Percentiles rank a stretch among this genome's conserved stretches.
Evolutionary conservation across 2,888 invertebrate genomes (phyloP).

Genomic region (Coenonympha arcania): DNA sequence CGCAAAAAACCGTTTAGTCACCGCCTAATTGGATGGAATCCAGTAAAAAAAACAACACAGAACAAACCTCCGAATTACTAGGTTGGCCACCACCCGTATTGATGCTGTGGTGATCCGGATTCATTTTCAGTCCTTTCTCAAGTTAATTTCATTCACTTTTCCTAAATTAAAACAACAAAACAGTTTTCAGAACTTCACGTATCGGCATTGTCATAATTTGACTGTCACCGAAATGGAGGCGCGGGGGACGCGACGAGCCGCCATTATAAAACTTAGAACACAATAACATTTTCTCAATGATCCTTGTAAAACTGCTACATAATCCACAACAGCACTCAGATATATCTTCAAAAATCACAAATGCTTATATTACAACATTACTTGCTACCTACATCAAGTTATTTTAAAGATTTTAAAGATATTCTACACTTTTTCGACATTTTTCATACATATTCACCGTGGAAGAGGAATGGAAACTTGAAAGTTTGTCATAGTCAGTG

Average conservation of each 20-base stretch:
- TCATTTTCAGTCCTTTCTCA: slow-evolving; percentile 58
- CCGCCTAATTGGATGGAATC: slow-evolving; percentile 14
- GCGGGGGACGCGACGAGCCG: slow-evolving; percentile 80
- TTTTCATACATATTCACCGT: slow-evolving; percentile 41
- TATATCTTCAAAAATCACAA: slow-evolving; percentile 6
- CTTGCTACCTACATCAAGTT: neutral
- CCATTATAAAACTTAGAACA: slow-evolving; percentile 75
- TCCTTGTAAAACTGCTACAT: slow-evolving; percentile 29
- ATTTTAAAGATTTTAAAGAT: slow-evolving; percentile 21
- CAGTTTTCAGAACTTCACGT: slow-evolving; percentile 61
- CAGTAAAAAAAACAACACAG: slow-evolving; percentile 34
- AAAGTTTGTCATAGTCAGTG: slow-evolving; percentile 56
- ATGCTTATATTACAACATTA: slow-evolving; percentile 9
- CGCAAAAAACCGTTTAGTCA: slow-evolving; percentile 29
- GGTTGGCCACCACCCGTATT: slow-evolving; percentile 76
- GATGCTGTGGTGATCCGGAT: slow-evolving; percentile 70
- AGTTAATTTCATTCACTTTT: slow-evolving; percentile 38
- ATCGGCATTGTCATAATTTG: slow-evolving; percentile 74
- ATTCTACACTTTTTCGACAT: slow-evolving; percentile 30
- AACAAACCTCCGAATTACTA: slow-evolving; percentile 71
- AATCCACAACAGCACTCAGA: slow-evolving; percentile 6
- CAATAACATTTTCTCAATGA: slow-evolving; percentile 66
- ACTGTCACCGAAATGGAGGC: slow-evolving; percentile 78
- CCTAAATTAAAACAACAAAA: slow-evolving; percentile 56
- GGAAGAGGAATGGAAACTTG: slow-evolving; percentile 58